Conservation (phyloP, 2,797 vertebrate genomes). For the Artibeus lituratus region DNA sequence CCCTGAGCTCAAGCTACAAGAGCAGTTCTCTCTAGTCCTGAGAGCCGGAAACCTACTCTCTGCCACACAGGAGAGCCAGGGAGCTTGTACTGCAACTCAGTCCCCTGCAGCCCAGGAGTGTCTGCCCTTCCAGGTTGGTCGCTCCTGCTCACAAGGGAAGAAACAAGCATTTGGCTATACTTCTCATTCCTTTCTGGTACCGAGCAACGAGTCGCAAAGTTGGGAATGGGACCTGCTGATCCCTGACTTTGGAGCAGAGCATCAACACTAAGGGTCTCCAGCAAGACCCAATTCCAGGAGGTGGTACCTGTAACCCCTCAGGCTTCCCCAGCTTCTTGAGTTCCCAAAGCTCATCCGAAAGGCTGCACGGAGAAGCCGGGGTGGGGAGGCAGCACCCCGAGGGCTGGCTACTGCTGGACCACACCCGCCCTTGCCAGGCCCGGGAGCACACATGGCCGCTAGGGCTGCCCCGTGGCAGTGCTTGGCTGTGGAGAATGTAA, state of each 20-base stretch:
- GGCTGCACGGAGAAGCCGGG: background rate
- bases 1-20: constrained; percentile 18
- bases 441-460: background rate
- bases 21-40: background rate
- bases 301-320: background rate
- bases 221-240: background rate
- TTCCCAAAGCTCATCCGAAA: background rate
- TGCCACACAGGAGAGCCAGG: background rate
- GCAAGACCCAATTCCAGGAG: background rate
- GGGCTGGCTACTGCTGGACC: background rate
- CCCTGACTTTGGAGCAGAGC: too few species aligned
- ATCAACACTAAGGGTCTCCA: background rate
- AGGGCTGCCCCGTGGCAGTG: constrained; percentile 38
- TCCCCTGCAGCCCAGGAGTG: background rate
- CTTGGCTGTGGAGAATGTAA: constrained; percentile 12
- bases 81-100: background rate
- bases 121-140: background rate
- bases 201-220: background rate
- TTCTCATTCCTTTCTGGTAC: background rate
- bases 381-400: background rate
- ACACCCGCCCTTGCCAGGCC: background rate
- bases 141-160: background rate
- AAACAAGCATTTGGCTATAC: background rate
- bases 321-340: background rate
- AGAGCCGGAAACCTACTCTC: background rate